Base-by-base conservation (phyloP, 2,888 invertebrate species). In the Amiota communis region DNA sequence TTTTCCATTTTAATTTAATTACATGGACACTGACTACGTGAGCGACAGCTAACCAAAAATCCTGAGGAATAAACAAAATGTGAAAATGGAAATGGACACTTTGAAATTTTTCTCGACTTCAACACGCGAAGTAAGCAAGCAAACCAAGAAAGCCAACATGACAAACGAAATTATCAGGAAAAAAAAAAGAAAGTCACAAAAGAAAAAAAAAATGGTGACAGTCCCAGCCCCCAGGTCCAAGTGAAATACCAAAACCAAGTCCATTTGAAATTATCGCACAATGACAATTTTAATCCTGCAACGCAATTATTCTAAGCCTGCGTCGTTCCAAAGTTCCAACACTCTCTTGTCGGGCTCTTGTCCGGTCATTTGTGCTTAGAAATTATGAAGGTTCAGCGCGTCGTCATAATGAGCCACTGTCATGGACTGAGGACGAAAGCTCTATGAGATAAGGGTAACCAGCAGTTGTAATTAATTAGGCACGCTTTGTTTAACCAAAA, bases 1-100 rank as follows among this genome's bases (percentile, higher is more conserved):
- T 88, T 89, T 89, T 87, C 87, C 87, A 88, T 88, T 88, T 88
- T 89, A 89, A 89, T 89, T 88, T 88, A 88, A 88, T 88, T 88
- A 89, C 88, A 86, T 81, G 87, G 85, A 88, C 87, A 82, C 83
- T 87, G 84, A 81, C 85, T 87, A 86, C 86, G 88, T 87, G 88
- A 88, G 87, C 87, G 86, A 86, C 85, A 86, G 82, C 81, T 83
- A 82, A 80, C 82, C 80, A 77, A 82, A 81, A 78, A 76, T 36
- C 36, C 36, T 36, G 36, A 36, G 36, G 8, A 36, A 36, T 36
- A 36, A 36, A 6, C 59, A 71, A 61, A 64, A 80, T 36, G 36
- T 36, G 36, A 36, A 67, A 74, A 75, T 70, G 74, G 75, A 79
- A 77, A 71, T 74, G 76, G 77, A 78, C 78, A 79, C 77, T 78